phyloP scores from a whole-genome alignment of 2,113 vertebrate genomes.

The Sterna hirundo region DNA sequence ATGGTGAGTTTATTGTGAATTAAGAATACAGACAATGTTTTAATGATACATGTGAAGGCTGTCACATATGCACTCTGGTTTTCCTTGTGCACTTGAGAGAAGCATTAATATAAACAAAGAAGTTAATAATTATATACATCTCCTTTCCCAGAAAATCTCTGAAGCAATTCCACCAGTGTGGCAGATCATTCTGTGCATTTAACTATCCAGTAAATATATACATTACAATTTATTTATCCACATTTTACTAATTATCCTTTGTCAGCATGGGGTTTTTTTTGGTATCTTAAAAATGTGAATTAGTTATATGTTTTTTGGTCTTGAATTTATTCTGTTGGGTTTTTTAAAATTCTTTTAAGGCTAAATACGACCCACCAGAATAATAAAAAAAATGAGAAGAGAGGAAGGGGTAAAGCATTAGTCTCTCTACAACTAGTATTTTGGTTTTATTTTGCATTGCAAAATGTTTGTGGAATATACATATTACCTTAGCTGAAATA shows the following conservation, averaged over 20 bases:
- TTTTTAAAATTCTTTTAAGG: not conserved
- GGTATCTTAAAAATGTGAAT: constrained; percentile 16
- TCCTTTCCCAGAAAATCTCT: constrained; percentile 36
- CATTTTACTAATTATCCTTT: not conserved
- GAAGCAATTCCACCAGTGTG: not conserved
- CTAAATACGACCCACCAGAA: not conserved
- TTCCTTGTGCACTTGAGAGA: not conserved
- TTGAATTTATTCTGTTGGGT: not conserved
- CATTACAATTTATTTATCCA: constrained; percentile 44
- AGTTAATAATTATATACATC: constrained; percentile 65
- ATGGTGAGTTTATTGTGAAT: constrained; percentile 40
- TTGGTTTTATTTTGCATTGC: not conserved
- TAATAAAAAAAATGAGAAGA: not conserved
- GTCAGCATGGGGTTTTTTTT: not conserved
- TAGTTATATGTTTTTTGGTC: not conserved
- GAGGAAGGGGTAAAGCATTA: constrained; percentile 7
- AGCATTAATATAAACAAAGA: not conserved
- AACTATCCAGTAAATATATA: constrained; percentile 41
- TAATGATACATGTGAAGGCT: not conserved
- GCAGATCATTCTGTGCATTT: constrained; percentile 17
- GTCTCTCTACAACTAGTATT: constrained; percentile 31
- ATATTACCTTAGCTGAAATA: not conserved
- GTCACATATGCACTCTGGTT: not conserved
- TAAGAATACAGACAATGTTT: not conserved
- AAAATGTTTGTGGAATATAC: not conserved